phyloP scores from a whole-genome alignment of 2,888 invertebrate genomes.

The Clivina fossor region DNA sequence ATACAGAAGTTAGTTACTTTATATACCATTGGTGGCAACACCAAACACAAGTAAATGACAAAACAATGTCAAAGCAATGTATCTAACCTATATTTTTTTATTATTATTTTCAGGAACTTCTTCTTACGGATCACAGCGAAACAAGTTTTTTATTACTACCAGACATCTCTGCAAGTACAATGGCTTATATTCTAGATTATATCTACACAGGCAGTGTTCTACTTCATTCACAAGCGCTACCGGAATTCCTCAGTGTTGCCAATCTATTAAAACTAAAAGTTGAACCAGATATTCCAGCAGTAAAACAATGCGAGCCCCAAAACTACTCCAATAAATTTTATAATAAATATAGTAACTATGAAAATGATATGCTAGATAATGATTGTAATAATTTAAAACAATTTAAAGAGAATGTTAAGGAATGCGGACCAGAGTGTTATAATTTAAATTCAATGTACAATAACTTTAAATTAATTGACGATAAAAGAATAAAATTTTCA shows the following conservation, averaged over 20 bases:
- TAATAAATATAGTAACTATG: constrained; percentile 16
- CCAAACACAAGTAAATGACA: too few relatives aligned
- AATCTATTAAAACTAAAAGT: constrained; percentile 45
- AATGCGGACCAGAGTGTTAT: constrained; percentile 28
- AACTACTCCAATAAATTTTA: constrained; percentile 13
- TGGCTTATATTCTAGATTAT: constrained; percentile 66
- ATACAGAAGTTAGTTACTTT: too few relatives aligned
- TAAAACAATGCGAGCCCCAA: constrained; percentile 6
- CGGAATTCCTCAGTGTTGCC: constrained; percentile 63
- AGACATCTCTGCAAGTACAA: constrained; percentile 63
- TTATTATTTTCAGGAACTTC: constrained; percentile 46
- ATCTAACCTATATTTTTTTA: too few relatives aligned
- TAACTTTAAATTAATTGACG: constrained; percentile 27
- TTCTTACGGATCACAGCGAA: constrained; percentile 52
- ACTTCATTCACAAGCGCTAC: constrained; percentile 59
- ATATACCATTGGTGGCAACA: too few relatives aligned
- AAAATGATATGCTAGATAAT: too few relatives aligned
- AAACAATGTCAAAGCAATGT: too few relatives aligned
- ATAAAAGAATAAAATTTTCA: constrained; percentile 27
- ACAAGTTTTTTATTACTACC: constrained; percentile 67
- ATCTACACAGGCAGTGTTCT: constrained; percentile 68
- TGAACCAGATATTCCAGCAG: too few relatives aligned
- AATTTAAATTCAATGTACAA: constrained; percentile 18
- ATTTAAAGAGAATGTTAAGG: constrained; percentile 22
- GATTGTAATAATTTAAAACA: constrained; percentile 10